Percentiles rank a stretch among this genome's conserved stretches.
Evolutionary conservation across 2,113 vertebrate species (phyloP).

Genomic region (Solea senegalensis): DNA sequence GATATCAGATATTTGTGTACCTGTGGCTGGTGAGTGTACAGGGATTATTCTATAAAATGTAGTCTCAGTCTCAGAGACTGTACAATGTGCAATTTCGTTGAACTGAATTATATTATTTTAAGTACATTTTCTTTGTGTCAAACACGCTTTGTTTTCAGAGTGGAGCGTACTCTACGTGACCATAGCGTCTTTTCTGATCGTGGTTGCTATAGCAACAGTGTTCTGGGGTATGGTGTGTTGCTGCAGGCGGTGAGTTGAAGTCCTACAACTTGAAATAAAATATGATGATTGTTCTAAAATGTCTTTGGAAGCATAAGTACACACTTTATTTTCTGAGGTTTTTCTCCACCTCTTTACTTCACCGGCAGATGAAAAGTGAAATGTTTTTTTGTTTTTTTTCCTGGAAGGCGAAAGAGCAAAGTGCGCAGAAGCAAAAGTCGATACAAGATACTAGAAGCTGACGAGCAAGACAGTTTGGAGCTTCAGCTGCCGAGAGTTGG

Average conservation of each 20-base stretch:
- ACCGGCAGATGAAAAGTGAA: neutral
- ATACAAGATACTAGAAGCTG: slow-evolving; percentile 95
- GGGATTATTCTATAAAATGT: no score
- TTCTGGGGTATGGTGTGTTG: slow-evolving; percentile 92
- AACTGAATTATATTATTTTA: neutral
- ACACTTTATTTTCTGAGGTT: neutral
- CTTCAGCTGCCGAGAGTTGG: slow-evolving; percentile 89
- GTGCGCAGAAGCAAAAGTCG: slow-evolving; percentile 91
- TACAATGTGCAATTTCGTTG: neutral
- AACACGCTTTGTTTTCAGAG: slow-evolving; percentile 79
- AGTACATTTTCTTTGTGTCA: neutral
- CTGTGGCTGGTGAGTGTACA: no score
- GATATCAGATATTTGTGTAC: no score
- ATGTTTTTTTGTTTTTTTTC: neutral
- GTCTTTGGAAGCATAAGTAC: no score
- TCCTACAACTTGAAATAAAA: neutral
- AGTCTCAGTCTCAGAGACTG: no score
- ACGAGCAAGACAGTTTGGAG: slow-evolving; percentile 91
- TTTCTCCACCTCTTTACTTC: neutral
- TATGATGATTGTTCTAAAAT: no score
- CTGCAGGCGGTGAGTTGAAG: slow-evolving; percentile 87
- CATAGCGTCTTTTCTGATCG: slow-evolving; percentile 92
- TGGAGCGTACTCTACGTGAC: slow-evolving; percentile 98
- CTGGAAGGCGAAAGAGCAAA: slow-evolving; percentile 88
- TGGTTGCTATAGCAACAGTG: slow-evolving; percentile 89